A percentile compares a stretch with the other conserved stretches of the same genome.
Evolutionary conservation across 2,797 vertebrate genomes (phyloP).

Genomic region (Garrulus glandarius): DNA sequence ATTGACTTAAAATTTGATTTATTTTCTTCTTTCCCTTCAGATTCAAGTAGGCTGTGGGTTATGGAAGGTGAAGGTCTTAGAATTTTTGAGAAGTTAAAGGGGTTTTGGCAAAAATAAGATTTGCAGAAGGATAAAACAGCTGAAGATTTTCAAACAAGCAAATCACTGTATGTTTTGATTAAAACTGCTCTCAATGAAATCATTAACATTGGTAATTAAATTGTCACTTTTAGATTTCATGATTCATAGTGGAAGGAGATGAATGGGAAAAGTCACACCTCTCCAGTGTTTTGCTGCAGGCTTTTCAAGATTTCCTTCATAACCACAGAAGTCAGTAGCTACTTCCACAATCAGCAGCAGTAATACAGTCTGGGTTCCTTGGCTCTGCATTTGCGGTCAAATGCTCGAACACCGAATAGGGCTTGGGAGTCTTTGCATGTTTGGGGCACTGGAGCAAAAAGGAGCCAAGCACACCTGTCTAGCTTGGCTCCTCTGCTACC

Average conservation of each 20-base stretch:
- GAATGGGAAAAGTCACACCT: background rate
- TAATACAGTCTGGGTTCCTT: background rate
- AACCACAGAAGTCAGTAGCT: background rate
- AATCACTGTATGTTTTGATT: background rate
- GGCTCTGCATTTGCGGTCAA: background rate
- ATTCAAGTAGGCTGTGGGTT: background rate
- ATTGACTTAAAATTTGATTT: background rate
- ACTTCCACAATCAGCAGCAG: background rate
- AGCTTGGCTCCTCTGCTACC: background rate
- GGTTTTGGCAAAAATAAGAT: background rate
- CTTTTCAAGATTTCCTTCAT: background rate
- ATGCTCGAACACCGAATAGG: background rate
- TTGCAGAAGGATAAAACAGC: background rate
- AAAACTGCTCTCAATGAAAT: background rate
- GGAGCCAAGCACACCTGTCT: background rate
- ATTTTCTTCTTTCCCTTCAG: background rate
- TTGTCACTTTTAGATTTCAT: background rate
- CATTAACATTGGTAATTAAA: background rate
- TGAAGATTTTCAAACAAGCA: background rate
- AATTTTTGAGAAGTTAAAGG: background rate
- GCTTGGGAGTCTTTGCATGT: background rate
- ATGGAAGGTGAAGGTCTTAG: background rate
- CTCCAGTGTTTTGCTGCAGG: background rate
- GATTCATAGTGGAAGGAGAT: background rate
- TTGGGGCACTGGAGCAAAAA: background rate